A percentile compares a stretch with the other conserved stretches of the same genome.
These are phyloP conservation scores for Apodemus agrarius DNA, from an alignment of 2,797 vertebrate genomes.

Conservation along the genomic window DNA sequence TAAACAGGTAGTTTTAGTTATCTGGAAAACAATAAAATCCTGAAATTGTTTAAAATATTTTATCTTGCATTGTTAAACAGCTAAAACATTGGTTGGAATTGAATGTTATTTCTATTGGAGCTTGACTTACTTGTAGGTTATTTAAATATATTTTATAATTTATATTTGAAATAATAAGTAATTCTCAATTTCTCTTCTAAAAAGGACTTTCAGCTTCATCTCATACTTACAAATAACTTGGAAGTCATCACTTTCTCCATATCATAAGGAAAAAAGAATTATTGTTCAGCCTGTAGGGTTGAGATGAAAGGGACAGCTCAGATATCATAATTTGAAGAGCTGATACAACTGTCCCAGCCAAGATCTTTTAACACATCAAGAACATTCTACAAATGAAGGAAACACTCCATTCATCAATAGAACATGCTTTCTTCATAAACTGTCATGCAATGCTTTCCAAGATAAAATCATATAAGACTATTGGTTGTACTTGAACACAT, in stretches of 20 bases:
- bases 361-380: background rate
- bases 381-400: slow-evolving; percentile 15
- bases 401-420: background rate
- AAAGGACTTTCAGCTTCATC: background rate
- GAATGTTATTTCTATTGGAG: background rate
- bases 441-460: background rate
- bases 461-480: background rate
- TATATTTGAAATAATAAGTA: slow-evolving; percentile 23
- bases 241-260: background rate
- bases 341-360: background rate
- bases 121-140: background rate
- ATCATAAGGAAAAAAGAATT: background rate
- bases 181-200: background rate
- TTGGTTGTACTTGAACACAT: background rate
- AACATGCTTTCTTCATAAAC: background rate
- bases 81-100: background rate
- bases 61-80: background rate
- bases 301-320: background rate
- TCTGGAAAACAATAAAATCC: slow-evolving; percentile 22
- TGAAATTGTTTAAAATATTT: slow-evolving; percentile 11
- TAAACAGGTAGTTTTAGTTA: slow-evolving; percentile 66
- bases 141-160: background rate
- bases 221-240: background rate
- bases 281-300: background rate
- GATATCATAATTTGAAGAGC: background rate